Conservation (phyloP, 2,888 invertebrate species). For the Melieria omissa region DNA sequence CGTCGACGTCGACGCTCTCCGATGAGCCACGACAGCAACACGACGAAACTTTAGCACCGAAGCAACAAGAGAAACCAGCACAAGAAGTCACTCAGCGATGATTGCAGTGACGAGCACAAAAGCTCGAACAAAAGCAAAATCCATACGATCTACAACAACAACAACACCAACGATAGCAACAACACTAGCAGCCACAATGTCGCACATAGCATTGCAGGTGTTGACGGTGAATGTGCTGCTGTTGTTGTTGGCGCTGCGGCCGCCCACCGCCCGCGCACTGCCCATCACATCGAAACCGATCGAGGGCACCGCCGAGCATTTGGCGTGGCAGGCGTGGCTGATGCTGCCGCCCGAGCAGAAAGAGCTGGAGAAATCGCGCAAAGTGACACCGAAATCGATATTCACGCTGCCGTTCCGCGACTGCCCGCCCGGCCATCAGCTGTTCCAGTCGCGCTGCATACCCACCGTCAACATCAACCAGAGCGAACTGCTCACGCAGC, state of each 20-base stretch:
- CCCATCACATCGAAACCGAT: conserved; percentile 67
- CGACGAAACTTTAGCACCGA: conserved; percentile 1
- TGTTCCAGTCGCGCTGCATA: conserved; percentile 61
- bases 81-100: no score
- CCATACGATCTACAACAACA: neutral
- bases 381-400: conserved; percentile 66
- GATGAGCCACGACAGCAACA: neutral
- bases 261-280: conserved; percentile 48
- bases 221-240: conserved; percentile 39
- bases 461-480: conserved; percentile 60
- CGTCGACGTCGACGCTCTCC: neutral
- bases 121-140: neutral
- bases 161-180: neutral
- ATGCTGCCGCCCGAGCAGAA: conserved; percentile 60
- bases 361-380: conserved; percentile 60
- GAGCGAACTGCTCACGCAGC: conserved; percentile 52
- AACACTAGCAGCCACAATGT: neutral
- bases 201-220: neutral
- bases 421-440: conserved; percentile 62
- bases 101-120: no score
- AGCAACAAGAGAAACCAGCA: neutral
- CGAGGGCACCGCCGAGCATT: conserved; percentile 63
- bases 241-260: conserved; percentile 38
- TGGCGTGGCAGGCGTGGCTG: conserved; percentile 66
- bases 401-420: conserved; percentile 62